phyloP scores from a whole-genome alignment of 2,888 invertebrate species.

The Pterobdella sp. region DNA sequence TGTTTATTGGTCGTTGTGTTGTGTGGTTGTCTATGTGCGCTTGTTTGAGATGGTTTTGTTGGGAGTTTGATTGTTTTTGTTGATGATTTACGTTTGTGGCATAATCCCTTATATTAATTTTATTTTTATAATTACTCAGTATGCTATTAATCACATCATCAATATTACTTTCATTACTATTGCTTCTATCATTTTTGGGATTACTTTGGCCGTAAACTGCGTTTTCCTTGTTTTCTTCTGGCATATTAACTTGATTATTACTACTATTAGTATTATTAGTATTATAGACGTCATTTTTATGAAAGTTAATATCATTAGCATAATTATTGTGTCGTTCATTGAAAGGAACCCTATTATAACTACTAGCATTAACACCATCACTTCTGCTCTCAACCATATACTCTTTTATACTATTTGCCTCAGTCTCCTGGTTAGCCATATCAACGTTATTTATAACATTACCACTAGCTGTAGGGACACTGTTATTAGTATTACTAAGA shows the following conservation, averaged over 20 bases:
- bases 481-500: too few species aligned
- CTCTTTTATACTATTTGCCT: too few species aligned
- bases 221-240: background rate
- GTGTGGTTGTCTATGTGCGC: too few species aligned
- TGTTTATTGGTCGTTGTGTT: too few species aligned
- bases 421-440: too few species aligned
- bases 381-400: too few species aligned
- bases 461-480: too few species aligned
- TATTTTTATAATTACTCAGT: background rate
- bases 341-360: too few species aligned
- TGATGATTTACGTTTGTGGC: background rate
- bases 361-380: too few species aligned
- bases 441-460: background rate
- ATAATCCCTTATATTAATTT: background rate
- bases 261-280: slow-evolving; percentile 3
- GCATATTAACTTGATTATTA: background rate
- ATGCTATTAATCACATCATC: slow-evolving; percentile 2
- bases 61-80: background rate
- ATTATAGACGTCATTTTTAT: background rate
- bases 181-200: background rate
- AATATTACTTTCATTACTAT: background rate
- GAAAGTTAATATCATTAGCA: background rate
- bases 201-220: background rate
- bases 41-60: background rate
- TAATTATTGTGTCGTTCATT: too few species aligned